Percentiles rank a stretch among this genome's conserved stretches.
Conservation (phyloP, 1,140 invertebrate genomes). For the Rhagoletis pomonella region DNA sequence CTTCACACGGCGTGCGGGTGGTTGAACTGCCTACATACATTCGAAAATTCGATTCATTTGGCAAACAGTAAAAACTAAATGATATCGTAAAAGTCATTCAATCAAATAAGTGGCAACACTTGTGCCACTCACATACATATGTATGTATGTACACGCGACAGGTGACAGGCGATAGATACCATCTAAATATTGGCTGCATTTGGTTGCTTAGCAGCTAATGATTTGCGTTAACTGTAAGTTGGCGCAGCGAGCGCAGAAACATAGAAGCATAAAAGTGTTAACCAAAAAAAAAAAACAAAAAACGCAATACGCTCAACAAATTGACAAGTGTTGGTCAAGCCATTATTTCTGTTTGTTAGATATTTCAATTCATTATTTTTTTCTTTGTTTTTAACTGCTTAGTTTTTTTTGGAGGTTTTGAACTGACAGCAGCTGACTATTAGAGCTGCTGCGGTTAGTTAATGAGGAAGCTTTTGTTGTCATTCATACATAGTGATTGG, state of each 20-base stretch:
- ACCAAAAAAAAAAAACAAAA: not conserved
- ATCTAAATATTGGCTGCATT: conserved; percentile 19
- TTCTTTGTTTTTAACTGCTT: too few species aligned
- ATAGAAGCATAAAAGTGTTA: not conserved
- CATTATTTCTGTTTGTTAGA: not conserved
- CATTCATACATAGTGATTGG: not conserved
- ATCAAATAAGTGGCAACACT: conserved; percentile 21
- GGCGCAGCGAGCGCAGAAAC: not conserved
- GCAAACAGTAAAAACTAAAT: not conserved
- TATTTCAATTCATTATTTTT: not conserved
- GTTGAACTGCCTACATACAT: not conserved
- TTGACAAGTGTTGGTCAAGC: conserved; percentile 7
- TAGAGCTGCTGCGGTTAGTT: not conserved
- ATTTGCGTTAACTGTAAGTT: not conserved
- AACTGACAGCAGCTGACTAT: not conserved
- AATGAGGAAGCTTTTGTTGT: conserved; percentile 8
- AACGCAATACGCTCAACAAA: not conserved
- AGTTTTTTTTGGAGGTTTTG: not conserved
- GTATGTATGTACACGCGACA: not conserved
- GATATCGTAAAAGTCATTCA: not conserved
- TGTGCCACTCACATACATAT: not conserved
- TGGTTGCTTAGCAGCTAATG: not conserved
- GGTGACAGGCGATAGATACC: not conserved
- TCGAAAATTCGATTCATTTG: not conserved
- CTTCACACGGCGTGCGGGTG: not conserved